Percentiles rank a stretch among this genome's conserved stretches.
Evolutionary conservation across 2,797 vertebrate species (phyloP).

Genomic region (Microctenopoma stevenorrisi): DNA sequence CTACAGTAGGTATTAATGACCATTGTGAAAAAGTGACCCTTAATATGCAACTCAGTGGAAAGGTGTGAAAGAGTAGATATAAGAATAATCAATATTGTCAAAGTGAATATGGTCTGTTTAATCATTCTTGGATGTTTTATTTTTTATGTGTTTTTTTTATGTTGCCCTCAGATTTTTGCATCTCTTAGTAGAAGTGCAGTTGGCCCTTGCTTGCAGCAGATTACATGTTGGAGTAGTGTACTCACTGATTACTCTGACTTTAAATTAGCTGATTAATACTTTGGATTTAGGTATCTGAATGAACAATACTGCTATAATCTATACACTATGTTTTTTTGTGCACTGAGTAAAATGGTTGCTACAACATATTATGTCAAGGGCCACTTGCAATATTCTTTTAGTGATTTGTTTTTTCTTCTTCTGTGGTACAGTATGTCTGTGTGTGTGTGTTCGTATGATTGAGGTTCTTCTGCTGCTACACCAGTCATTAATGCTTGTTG

Average conservation of each 20-base stretch:
- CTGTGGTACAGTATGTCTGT: neutral
- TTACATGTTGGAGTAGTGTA: slow-evolving; percentile 37
- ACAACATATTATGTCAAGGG: slow-evolving; percentile 63
- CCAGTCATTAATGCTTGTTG: slow-evolving; percentile 70
- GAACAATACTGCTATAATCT: slow-evolving; percentile 27
- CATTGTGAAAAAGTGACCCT: slow-evolving; percentile 85
- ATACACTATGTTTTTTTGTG: slow-evolving; percentile 18
- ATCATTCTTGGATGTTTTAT: slow-evolving; percentile 67
- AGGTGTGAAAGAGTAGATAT: slow-evolving; percentile 79
- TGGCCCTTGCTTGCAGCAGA: slow-evolving; percentile 60
- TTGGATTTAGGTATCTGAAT: slow-evolving; percentile 34
- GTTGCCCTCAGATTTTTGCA: slow-evolving; percentile 44
- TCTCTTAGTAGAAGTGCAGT: slow-evolving; percentile 43
- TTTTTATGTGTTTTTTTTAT: slow-evolving; percentile 32
- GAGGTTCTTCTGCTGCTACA: slow-evolving; percentile 78
- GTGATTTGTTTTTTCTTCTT: slow-evolving; percentile 15
- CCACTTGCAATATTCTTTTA: slow-evolving; percentile 71
- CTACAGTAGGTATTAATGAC: slow-evolving; percentile 82
- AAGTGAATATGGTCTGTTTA: slow-evolving; percentile 78
- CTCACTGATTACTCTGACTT: slow-evolving; percentile 51
- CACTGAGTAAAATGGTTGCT: slow-evolving; percentile 48
- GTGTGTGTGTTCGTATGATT: slow-evolving; percentile 39
- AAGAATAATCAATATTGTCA: slow-evolving; percentile 80
- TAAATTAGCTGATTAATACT: slow-evolving; percentile 43
- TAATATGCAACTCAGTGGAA: slow-evolving; percentile 86